Conservation (phyloP, 2,888 invertebrate genomes). For the Sesia bembeciformis region DNA sequence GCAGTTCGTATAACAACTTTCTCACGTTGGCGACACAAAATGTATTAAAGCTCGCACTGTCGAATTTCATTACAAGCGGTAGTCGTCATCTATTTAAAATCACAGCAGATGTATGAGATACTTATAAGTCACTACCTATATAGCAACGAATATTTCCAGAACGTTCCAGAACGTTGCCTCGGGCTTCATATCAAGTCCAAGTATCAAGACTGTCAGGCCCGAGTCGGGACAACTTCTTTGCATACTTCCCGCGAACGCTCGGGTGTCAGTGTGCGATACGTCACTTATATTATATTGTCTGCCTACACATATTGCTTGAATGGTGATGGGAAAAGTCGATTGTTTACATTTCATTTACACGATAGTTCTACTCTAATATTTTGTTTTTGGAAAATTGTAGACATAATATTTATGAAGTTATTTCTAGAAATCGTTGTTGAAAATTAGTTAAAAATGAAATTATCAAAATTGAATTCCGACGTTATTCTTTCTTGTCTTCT, state of each 20-base stretch:
- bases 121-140: no score
- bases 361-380: background rate
- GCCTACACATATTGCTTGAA: conserved; percentile 58
- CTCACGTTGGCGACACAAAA: no score
- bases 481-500: background rate
- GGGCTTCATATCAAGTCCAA: conserved; percentile 14
- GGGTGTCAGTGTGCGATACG: conserved; percentile 71
- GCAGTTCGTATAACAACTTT: no score
- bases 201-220: conserved; percentile 49
- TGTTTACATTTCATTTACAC: background rate
- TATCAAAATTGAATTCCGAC: background rate
- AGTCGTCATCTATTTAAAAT: no score
- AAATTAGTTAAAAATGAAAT: no score
- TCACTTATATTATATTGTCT: conserved; percentile 67
- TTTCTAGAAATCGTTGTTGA: no score
- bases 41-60: no score
- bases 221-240: conserved; percentile 62
- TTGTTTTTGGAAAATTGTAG: no score
- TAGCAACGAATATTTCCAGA: background rate
- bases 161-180: background rate
- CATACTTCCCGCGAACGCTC: conserved; percentile 65
- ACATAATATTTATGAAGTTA: no score
- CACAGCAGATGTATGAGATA: no score
- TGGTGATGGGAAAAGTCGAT: conserved; percentile 41
- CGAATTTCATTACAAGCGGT: no score